phyloP scores from a whole-genome alignment of 2,113 vertebrate species.

The Platanista minor region DNA sequence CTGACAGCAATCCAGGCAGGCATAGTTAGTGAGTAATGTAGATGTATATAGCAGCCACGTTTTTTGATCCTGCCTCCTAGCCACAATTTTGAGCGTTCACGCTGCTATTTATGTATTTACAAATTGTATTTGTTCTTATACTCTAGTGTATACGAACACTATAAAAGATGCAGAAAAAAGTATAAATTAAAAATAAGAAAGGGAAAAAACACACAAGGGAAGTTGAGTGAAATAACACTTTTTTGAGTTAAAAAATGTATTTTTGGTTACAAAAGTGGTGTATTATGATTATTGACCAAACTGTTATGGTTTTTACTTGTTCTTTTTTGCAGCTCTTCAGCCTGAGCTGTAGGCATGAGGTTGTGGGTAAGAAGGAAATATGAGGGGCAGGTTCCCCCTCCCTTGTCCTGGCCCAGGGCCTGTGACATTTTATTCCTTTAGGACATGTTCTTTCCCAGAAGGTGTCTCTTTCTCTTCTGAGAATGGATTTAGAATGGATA shows the following conservation, averaged over 20 bases:
- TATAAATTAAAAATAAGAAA: neutral
- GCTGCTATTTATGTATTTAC: neutral
- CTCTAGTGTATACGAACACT: no score
- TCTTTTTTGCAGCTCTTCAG: neutral
- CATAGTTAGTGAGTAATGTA: neutral
- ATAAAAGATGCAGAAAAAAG: neutral
- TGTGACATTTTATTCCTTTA: neutral
- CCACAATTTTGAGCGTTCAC: neutral
- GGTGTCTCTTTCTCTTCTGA: neutral
- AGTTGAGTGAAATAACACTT: neutral
- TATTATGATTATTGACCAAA: neutral
- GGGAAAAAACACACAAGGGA: neutral
- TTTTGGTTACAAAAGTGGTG: neutral
- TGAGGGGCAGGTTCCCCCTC: neutral
- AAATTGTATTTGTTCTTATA: neutral
- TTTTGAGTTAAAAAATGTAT: neutral
- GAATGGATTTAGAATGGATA: no score
- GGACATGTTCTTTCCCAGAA: neutral
- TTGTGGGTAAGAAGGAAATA: neutral
- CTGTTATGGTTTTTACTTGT: neutral
- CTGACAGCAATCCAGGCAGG: neutral
- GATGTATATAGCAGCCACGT: no score
- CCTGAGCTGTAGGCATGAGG: neutral
- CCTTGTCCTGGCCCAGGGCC: neutral
- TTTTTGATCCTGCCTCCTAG: neutral